Base-by-base conservation (phyloP, 92 coral and sea anemone genomes). In the Montipora capitata region DNA sequence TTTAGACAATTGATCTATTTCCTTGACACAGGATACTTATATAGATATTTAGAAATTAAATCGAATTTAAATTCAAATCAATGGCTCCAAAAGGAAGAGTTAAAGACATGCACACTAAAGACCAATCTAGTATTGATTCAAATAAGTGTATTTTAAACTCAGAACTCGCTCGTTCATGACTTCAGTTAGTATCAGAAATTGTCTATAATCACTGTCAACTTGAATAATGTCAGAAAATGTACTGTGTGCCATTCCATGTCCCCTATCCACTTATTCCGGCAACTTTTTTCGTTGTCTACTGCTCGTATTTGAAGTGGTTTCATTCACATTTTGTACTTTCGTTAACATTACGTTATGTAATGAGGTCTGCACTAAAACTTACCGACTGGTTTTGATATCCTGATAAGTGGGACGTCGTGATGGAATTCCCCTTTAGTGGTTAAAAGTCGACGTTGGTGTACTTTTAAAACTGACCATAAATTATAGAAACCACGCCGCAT, bases 61-160 rank as follows among this genome's bases (percentile, higher is more conserved):
- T 6, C 3, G 44, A 71, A 44, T 72, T 40, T 15, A 40, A 12
- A 39, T 40, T 70, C 7, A 67, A 2, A 39, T 3, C 45, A 35
- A 35, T 68, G 45, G 0, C 73, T 68, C 1, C 48, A 68, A 68
- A 35, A 68, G 14, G 17, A 38, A 27, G 45, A 3, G 73, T 11
- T 68, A 2, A 17, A 66, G 11, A 44, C 73, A 13, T 2, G n/a
- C n/a, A 68, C 4, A 44, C 73, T 3, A 10, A 0, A 68, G 73
- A 0, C 39, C 15, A 68, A n/a, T n/a, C n/a, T n/a, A n/a, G n/a
- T n/a, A n/a, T 68, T 68, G 73, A 9, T 9, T 68, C 73, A 35
- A 68, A 35, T 68, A 68, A 9, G 3, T 68, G 73, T 9, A 40
- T 68, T 68, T 68, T 68, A 68, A 68, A 68, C 73, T 68, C 73